A percentile compares a stretch with the other conserved stretches of the same genome.
These are phyloP conservation scores for Andrena praecox DNA, from an alignment of 2,888 invertebrate species.

Conservation along the genomic window DNA sequence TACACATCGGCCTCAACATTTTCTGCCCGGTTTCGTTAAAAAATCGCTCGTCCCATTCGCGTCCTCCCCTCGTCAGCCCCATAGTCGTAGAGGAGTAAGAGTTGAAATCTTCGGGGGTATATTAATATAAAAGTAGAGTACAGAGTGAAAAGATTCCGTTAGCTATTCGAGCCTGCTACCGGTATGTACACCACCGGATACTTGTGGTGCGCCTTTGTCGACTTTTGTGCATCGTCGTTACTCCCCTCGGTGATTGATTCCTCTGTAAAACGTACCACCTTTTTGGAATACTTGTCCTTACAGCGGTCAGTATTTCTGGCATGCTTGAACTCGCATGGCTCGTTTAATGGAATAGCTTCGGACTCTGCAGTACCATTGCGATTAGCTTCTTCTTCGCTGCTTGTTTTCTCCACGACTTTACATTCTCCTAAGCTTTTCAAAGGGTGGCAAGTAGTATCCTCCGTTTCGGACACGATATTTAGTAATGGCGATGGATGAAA, in stretches of 20 bases:
- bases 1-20: no score
- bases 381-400: not conserved
- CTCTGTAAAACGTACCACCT: constrained; percentile 11
- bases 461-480: not conserved
- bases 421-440: not conserved
- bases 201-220: not conserved
- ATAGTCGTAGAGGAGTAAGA: no score
- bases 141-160: not conserved
- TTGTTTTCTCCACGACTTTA: not conserved
- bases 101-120: no score
- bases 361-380: no score
- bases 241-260: not conserved
- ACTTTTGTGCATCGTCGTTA: not conserved
- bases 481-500: not conserved
- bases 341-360: not conserved
- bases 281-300: not conserved
- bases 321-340: not conserved
- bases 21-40: no score
- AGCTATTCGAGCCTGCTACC: not conserved
- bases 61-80: no score
- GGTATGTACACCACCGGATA: constrained; percentile 36
- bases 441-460: not conserved
- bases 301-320: not conserved
- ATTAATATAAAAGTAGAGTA: not conserved
- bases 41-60: no score